Conservation (phyloP, 2,888 invertebrate species). For the Drosophila nr. medialis region DNA sequence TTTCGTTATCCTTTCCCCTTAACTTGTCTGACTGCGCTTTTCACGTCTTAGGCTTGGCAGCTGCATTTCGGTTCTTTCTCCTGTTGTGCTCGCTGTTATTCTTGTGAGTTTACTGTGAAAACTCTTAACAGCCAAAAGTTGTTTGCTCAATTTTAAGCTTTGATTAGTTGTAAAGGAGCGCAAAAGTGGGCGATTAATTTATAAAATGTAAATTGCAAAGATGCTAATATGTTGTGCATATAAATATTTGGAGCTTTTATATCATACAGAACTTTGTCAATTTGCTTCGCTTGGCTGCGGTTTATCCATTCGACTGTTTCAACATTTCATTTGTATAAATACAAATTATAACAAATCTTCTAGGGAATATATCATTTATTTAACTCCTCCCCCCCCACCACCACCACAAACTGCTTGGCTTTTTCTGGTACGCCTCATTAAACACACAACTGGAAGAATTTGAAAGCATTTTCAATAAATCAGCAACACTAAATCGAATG, state of each 20-base stretch:
- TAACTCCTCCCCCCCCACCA: not conserved
- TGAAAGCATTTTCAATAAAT: slow-evolving; percentile 49
- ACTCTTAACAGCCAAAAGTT: slow-evolving; percentile 45
- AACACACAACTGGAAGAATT: slow-evolving; percentile 1
- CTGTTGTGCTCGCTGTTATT: slow-evolving; percentile 25
- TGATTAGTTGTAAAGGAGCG: slow-evolving; percentile 63
- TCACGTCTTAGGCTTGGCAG: slow-evolving; percentile 48
- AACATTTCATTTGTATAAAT: not conserved
- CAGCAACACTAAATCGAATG: slow-evolving; percentile 25
- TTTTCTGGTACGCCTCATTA: slow-evolving; percentile 40
- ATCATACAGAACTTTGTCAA: not conserved
- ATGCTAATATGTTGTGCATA: not conserved
- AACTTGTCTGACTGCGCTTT: slow-evolving; percentile 52
- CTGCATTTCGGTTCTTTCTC: slow-evolving; percentile 4
- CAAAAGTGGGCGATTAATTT: slow-evolving; percentile 1
- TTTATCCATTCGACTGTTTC: not conserved
- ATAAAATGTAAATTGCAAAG: not conserved
- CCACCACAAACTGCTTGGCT: slow-evolving; percentile 8
- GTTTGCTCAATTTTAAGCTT: slow-evolving; percentile 78
- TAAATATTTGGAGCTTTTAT: not conserved
- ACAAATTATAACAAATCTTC: not conserved
- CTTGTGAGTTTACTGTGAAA: slow-evolving; percentile 32
- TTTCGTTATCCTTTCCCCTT: slow-evolving; percentile 11
- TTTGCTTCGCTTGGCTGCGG: not conserved
- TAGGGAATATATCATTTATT: slow-evolving; percentile 8